Evolutionary conservation across 2,113 vertebrate species (phyloP).

Genomic region (Arenaria interpres): DNA sequence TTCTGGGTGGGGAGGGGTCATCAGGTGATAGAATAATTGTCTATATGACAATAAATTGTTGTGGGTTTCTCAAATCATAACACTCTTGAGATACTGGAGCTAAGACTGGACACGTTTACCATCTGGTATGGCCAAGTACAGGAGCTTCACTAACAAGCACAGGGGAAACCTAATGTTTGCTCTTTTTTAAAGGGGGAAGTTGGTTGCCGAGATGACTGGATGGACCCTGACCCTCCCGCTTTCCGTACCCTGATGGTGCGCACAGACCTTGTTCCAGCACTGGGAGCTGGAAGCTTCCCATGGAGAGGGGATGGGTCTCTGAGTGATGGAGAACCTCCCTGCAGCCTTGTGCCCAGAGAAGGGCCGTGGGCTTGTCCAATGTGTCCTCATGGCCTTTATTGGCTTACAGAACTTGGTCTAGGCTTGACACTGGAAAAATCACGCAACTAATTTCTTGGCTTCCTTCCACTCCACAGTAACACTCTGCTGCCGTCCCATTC

Average conservation of each 20-base stretch:
- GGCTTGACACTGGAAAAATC: not conserved
- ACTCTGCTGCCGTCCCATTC: not conserved
- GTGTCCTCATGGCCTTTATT: not conserved
- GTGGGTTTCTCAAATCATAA: not conserved
- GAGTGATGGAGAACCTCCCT: not conserved
- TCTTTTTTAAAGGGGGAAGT: not conserved
- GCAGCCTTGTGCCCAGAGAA: not conserved
- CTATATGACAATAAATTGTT: not conserved
- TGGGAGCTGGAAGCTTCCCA: not conserved
- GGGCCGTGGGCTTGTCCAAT: rapidly evolving
- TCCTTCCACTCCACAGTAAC: not conserved
- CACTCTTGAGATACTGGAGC: not conserved
- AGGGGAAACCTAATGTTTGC: not conserved
- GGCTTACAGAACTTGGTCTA: not conserved
- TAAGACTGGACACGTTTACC: not conserved
- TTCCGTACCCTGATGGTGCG: rapidly evolving
- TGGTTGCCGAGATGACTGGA: not conserved
- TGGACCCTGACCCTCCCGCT: not conserved
- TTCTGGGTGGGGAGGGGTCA: not conserved
- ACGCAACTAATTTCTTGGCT: not conserved
- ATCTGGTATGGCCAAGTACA: not conserved
- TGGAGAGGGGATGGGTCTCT: not conserved
- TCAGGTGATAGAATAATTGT: not conserved
- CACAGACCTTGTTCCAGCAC: not conserved
- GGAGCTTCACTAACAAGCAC: not conserved